Evolutionary conservation across 2,888 invertebrate genomes (phyloP), one percentile per base, ranked within the genome.

Genomic region (Toxonevra muliebris): DNA sequence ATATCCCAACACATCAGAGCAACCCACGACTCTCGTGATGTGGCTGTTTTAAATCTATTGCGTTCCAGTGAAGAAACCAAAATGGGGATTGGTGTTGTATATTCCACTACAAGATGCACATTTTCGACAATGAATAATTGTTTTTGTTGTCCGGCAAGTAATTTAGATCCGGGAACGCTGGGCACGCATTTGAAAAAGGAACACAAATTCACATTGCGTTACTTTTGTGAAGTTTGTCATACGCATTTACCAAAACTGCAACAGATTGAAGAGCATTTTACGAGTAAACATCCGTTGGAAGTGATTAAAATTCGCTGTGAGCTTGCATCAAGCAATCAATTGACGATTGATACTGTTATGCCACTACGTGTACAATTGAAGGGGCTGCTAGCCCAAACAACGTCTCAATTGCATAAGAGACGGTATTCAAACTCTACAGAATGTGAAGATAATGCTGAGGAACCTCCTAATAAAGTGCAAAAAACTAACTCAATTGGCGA

Each of bases 221-320:
- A 76, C 41, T 67, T 63, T 64, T 76, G 74, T 42, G 72, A 71
- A 62, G 62, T 67, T 17, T 76, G 76, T n/a, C 57, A 69, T 45
- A 57, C 54, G 11, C 52, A 61, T 17, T 61, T 74, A 1, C 45
- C 55, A 42, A 60, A 73, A 10, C 54, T 73, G 12, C 55, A 50
- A 30, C 68, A 66, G 41, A 69, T 64, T 2, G 61, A 66, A 12
- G 64, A 45, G 10, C 76, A 75, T 60, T 72, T 70, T 20, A 19
- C 15, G 10, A 50, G 52, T 9, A 10, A 53, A 9, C 76, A 76
- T 55, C 13, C 52, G 0, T 42, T 11, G 1, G n/a, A 43, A 1
- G 13, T 19, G 0, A 8, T 70, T 13, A 74, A 72, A 65, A 65
- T 73, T 40, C 65, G 71, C 15, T 74, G 73, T 53, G 69, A 72